These are phyloP conservation scores for Neocrepidodera transversa DNA, from an alignment of 2,888 invertebrate species.

Conservation along the genomic window DNA sequence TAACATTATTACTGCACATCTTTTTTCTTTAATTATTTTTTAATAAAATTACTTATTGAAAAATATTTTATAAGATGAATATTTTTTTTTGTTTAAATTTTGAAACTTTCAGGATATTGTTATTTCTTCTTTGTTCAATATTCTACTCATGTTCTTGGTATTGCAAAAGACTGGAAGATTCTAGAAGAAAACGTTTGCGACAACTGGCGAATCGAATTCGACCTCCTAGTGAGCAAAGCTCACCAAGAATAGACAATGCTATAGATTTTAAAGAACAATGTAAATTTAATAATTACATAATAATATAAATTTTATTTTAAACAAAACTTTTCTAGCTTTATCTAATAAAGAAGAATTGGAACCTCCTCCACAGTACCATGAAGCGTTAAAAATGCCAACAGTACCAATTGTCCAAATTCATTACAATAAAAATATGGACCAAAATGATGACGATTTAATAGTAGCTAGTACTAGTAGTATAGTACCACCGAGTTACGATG, in stretches of 20 bases:
- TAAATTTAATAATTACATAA: not conserved
- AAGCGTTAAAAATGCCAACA: conserved; percentile 33
- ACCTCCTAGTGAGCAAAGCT: not conserved
- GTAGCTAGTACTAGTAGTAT: not conserved
- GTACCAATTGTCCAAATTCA: conserved; percentile 23
- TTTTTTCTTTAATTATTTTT: no score
- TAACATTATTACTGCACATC: no score
- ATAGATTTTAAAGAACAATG: not conserved
- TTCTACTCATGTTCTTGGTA: conserved; percentile 34
- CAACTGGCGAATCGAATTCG: not conserved
- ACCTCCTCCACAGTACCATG: conserved; percentile 32
- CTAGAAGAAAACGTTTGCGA: conserved; percentile 5
- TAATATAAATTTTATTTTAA: not conserved
- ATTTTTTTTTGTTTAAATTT: no score
- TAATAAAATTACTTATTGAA: no score
- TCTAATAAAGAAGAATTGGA: not conserved
- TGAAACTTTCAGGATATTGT: conserved; percentile 26
- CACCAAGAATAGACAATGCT: no score
- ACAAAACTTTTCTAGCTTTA: not conserved
- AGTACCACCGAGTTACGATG: not conserved
- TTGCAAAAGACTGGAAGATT: conserved; percentile 25
- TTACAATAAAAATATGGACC: not conserved
- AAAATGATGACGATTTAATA: not conserved
- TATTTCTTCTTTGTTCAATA: conserved; percentile 20
- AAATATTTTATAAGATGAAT: no score